Evolutionary conservation across 1,140 invertebrate genomes (phyloP).

Genomic region (Chymomyza costata): DNA sequence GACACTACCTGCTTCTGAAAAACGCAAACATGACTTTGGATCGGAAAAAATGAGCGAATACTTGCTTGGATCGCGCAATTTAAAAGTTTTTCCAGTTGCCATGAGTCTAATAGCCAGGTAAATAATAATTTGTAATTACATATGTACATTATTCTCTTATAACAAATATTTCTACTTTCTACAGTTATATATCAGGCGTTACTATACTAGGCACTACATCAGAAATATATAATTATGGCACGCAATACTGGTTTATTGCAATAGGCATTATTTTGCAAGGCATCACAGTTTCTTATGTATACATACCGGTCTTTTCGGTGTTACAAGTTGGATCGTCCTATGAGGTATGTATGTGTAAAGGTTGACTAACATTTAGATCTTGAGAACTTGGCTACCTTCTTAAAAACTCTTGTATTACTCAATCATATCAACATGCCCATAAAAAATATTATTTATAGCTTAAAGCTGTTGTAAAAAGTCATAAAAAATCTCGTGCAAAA

Average conservation of each 20-base stretch:
- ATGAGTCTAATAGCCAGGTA: constrained; percentile 89
- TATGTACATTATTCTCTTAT: neutral
- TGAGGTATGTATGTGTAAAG: constrained; percentile 79
- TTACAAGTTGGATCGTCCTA: constrained; percentile 88
- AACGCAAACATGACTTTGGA: constrained; percentile 62
- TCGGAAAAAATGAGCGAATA: constrained; percentile 80
- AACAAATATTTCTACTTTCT: constrained; percentile 20
- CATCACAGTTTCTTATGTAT: constrained; percentile 82
- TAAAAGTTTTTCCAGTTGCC: constrained; percentile 87
- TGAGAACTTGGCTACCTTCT: too few species aligned
- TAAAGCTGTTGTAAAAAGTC: too few species aligned
- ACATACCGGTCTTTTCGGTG: constrained; percentile 89
- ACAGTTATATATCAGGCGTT: constrained; percentile 90
- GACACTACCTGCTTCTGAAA: constrained; percentile 23
- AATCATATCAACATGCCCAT: too few species aligned
- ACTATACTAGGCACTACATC: constrained; percentile 91
- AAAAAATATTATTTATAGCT: constrained; percentile 1
- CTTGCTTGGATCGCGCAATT: constrained; percentile 82
- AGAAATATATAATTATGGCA: constrained; percentile 91
- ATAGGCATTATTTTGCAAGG: constrained; percentile 82
- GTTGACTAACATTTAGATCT: too few species aligned
- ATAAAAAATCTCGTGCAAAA: too few species aligned
- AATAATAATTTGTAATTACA: constrained; percentile 22
- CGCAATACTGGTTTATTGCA: constrained; percentile 86
- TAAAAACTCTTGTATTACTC: constrained; percentile 1